Base-by-base conservation (phyloP, 2,797 vertebrate genomes). In the Threskiornis aethiopicus region DNA sequence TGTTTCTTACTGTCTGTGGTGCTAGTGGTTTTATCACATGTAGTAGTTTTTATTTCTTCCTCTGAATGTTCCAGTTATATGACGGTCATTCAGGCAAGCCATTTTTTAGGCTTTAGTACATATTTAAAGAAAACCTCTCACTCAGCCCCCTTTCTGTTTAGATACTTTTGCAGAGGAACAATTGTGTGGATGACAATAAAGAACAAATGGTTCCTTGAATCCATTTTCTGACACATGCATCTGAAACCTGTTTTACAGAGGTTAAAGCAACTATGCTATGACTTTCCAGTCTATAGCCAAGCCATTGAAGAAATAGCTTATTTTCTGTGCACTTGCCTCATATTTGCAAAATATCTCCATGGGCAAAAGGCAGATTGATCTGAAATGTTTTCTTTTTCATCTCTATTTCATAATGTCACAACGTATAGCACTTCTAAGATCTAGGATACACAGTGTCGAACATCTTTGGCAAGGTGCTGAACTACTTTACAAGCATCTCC, bases 131-230 rank as follows among this genome's bases (percentile, higher is more conserved):
- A 42, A 87, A 44, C 18, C 16, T 88, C 49, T 86, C 10, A 37
- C 9, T 77, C 42, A 59, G 15, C 3, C 15, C 9, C 6, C 18
- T 55, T 90, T 73, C 51, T 76, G 1, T 80, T 71, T 82, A 46
- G 54, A 26, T 85, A 33, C 21, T 51, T 83, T 28, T 89, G 25
- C 59, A 81, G 42, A 90, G 25, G 20, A 58, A 13, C 37, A 37
- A 13, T 66, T 73, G 10, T n/a, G 10, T 84, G 55, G 31, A 31
- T 69, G 21, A 88, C 37, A 91, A 52, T 46, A 76, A 90, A 75
- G 35, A 55, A 58, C 1, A 3, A 44, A 24, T 0, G 1, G 3
- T 71, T 82, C 47, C 20, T 57, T 37, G n/a, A 66, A 57, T 75
- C 5, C 5, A 3, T 67, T 58, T 90, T 54, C 79, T 75, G 39